phyloP scores from a whole-genome alignment of 2,797 vertebrate genomes.

The Nannoperca obscura region DNA sequence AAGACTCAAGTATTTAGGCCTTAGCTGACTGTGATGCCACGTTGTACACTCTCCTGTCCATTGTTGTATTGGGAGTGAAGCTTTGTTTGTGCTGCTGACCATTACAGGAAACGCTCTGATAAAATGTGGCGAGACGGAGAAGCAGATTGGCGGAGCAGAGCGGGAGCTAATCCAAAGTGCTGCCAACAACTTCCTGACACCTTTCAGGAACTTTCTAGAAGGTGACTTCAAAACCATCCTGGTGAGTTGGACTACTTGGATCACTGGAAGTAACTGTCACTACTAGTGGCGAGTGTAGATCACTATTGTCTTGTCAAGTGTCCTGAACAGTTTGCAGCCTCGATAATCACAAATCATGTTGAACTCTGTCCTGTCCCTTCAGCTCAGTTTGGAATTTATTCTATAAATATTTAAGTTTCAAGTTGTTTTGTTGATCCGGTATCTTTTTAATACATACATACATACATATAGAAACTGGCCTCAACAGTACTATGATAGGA shows the following conservation, averaged over 20 bases:
- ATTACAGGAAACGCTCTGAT: constrained; percentile 94
- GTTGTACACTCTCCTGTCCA: neutral
- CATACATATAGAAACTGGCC: neutral
- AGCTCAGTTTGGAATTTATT: neutral
- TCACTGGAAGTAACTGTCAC: constrained; percentile 1
- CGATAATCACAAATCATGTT: neutral
- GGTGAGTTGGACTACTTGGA: constrained; percentile 83
- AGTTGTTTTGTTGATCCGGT: neutral
- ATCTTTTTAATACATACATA: neutral
- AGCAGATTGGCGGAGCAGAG: constrained; percentile 95
- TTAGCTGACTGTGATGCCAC: neutral
- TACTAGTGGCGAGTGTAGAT: neutral
- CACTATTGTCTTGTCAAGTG: neutral
- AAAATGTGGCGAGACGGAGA: constrained; percentile 98
- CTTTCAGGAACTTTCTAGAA: constrained; percentile 97
- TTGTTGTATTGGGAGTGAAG: constrained; percentile 11
- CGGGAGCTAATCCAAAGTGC: constrained; percentile 95
- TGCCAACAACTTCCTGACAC: constrained; percentile 98
- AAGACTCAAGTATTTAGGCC: neutral
- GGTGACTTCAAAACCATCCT: constrained; percentile 99
- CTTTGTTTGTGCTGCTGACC: constrained; percentile 32
- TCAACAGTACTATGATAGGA: neutral
- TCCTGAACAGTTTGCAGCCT: neutral
- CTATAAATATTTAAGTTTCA: neutral
- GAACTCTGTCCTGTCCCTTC: neutral